Conservation (phyloP, 2,888 invertebrate genomes). For the Cantharis nigra region DNA sequence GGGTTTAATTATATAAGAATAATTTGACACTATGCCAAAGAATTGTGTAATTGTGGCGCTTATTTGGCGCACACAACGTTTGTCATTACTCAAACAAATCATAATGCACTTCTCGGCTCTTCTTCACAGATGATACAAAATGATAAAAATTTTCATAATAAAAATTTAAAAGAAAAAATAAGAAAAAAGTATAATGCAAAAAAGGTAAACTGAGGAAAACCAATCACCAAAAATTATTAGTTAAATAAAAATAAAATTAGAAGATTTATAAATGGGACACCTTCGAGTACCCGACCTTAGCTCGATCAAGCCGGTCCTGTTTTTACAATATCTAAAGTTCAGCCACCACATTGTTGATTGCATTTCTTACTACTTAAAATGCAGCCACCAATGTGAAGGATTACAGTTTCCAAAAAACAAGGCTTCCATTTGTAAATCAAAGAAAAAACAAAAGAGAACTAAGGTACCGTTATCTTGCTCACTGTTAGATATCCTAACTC, state of each 20-base stretch:
- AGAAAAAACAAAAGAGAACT: slow-evolving; percentile 29
- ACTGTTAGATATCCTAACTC: slow-evolving; percentile 48
- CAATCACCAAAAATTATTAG: neutral
- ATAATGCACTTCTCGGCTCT: neutral
- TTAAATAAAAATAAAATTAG: neutral
- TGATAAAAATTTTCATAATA: neutral
- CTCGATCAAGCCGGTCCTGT: neutral
- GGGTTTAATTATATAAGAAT: slow-evolving; percentile 31
- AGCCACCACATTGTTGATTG: no score
- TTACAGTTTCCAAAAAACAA: neutral
- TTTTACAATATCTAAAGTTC: neutral
- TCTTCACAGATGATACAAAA: neutral
- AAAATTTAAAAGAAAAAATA: neutral
- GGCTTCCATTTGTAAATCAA: slow-evolving; percentile 1
- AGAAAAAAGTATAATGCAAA: neutral
- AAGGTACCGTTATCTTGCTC: slow-evolving; percentile 38
- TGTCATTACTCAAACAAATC: slow-evolving; percentile 11
- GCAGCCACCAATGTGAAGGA: no score
- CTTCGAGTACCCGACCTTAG: neutral
- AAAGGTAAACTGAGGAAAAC: neutral
- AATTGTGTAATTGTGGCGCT: slow-evolving; percentile 37
- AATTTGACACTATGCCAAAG: slow-evolving; percentile 37
- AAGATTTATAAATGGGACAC: neutral
- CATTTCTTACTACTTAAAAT: no score
- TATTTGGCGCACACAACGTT: slow-evolving; percentile 14